Conservation (phyloP, 2,888 invertebrate species). For the Timema podura region DNA sequence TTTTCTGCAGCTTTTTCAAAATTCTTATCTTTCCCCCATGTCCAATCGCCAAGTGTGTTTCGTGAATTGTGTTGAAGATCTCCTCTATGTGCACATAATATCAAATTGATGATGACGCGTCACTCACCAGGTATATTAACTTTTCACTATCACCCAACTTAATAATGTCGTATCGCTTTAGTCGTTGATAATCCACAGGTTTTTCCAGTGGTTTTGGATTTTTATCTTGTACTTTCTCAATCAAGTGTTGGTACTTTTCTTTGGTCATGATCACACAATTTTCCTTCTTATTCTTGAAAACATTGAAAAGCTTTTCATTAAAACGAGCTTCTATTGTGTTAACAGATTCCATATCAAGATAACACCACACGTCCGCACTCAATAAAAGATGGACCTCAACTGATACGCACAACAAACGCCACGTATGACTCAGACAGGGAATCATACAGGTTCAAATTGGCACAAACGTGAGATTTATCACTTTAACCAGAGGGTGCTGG, state of each 20-base stretch:
- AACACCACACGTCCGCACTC: too few species aligned
- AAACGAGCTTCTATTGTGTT: background rate
- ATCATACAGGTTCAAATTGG: too few species aligned
- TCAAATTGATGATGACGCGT: too few species aligned
- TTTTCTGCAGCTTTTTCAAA: background rate
- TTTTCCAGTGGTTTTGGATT: background rate
- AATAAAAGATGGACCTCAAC: too few species aligned
- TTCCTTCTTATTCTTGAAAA: background rate
- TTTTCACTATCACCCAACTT: slow-evolving; percentile 1
- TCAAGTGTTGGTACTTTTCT: background rate
- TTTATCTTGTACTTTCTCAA: background rate
- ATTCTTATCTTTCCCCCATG: too few species aligned
- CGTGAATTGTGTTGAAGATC: background rate
- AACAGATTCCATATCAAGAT: too few species aligned
- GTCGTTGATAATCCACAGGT: background rate
- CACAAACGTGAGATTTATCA: too few species aligned
- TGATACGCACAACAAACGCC: too few species aligned
- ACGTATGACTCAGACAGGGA: too few species aligned
- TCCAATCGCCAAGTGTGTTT: too few species aligned
- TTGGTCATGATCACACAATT: slow-evolving; percentile 8
- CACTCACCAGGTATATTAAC: background rate
- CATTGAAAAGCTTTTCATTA: background rate
- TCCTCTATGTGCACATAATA: background rate
- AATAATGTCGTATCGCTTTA: background rate
- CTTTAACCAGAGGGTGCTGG: too few species aligned